Evolutionary conservation across 1,140 invertebrate species (phyloP).

Genomic region (Sinonovacula constricta): DNA sequence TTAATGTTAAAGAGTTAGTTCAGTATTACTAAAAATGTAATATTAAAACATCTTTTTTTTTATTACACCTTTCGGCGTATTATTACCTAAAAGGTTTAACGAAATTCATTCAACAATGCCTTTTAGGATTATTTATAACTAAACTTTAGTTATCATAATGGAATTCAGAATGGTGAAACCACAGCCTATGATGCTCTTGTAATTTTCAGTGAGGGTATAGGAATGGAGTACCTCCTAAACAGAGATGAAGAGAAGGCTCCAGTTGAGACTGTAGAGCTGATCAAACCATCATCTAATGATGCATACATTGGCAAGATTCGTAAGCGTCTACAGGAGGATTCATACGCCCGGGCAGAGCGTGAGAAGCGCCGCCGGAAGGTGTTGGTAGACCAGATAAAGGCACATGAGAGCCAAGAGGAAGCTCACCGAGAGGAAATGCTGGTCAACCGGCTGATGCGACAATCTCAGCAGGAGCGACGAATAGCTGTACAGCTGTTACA

Average conservation of each 20-base stretch:
- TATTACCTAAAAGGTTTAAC: too few relatives aligned
- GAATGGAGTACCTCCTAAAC: slow-evolving; percentile 63
- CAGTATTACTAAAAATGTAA: background rate
- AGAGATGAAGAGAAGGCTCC: slow-evolving; percentile 63
- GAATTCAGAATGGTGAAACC: too few relatives aligned
- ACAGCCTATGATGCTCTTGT: too few relatives aligned
- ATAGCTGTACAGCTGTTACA: slow-evolving; percentile 79
- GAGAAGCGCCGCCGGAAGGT: slow-evolving; percentile 79
- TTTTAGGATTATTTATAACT: too few relatives aligned
- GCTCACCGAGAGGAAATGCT: slow-evolving; percentile 76
- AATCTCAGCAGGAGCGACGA: slow-evolving; percentile 78
- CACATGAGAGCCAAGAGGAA: slow-evolving; percentile 77
- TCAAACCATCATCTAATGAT: slow-evolving; percentile 74
- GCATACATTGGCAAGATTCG: slow-evolving; percentile 77
- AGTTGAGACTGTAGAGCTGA: slow-evolving; percentile 61
- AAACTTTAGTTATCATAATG: too few relatives aligned
- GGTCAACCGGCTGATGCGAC: slow-evolving; percentile 77
- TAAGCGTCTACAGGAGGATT: slow-evolving; percentile 76
- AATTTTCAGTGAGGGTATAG: slow-evolving; percentile 62
- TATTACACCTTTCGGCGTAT: too few relatives aligned
- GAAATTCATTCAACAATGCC: too few relatives aligned
- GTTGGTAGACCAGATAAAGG: slow-evolving; percentile 77
- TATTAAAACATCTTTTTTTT: too few relatives aligned
- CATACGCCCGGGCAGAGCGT: slow-evolving; percentile 73
- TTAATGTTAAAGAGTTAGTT: background rate